Evolutionary conservation across 2,113 vertebrate genomes (phyloP), one percentile per base, ranked within the genome.

Genomic region (Caloenas nicobarica): DNA sequence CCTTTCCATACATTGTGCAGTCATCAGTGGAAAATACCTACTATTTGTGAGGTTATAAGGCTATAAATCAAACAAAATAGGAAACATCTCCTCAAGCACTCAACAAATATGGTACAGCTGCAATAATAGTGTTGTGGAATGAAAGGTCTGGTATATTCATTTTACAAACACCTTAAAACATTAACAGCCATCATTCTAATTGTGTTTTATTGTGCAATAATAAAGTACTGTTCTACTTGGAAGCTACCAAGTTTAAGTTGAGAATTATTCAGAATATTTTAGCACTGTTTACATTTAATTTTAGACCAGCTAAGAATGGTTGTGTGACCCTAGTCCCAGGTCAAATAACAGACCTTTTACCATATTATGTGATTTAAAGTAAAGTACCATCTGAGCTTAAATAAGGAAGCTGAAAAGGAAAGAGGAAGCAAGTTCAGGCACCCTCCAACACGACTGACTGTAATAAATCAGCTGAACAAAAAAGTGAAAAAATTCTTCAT

Each of bases 371-470:
- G 89, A 76, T 95, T 95, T 95, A 86, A 95, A 96, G 89, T 62
- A 66, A 83, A 91, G 71, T 66, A 89, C 80, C 86, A 78, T 94
- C 91, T 91, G 93, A 95, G 74, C 86, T 97, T 93, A 96, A 97
- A 96, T 93, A 95, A 96, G 93, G 96, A 97, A 97, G 78, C 89
- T 65, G 85, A 93, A 95, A 91, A 95, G 95, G 96, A 95, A 97
- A 96, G 70, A 96, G 97, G 96, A 97, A 97, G 74, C 69, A 53
- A 94, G 91, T 84, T 97, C 89, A 96, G 88, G 83, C 91, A 86
- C 64, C 12, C 48, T 94, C 66, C 78, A 90, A 81, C 62, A 94
- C 1, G 2, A 81, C 44, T 74, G 81, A 95, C 70, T 73, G 86
- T 73, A 96, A 94, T 97, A 97, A 95, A 96, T 96, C 86, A 93